phyloP scores from a whole-genome alignment of 2,797 vertebrate genomes.

The Halcyon smyrnensis region DNA sequence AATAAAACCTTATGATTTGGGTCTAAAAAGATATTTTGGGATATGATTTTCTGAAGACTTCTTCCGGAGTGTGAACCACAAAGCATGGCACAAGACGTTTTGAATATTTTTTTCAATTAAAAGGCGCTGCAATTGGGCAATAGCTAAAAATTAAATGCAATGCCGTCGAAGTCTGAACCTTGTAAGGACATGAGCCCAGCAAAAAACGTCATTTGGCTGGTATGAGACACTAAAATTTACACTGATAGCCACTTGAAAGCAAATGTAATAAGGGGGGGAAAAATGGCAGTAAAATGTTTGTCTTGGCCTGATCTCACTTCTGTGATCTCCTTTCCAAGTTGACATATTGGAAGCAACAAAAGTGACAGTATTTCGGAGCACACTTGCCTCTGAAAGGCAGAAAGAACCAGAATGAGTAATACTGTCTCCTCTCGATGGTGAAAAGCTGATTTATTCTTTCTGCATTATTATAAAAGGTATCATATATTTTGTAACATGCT shows the following conservation, averaged over 20 bases:
- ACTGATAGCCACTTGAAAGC: not conserved
- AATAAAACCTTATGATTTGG: not conserved
- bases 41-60: not conserved
- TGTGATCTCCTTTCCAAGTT: not conserved
- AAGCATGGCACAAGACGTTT: not conserved
- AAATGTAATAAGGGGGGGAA: not conserved
- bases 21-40: accelerated
- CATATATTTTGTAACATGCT: not conserved
- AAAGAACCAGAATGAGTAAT: not conserved
- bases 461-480: not conserved
- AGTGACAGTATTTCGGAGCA: not conserved
- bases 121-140: not conserved
- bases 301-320: not conserved
- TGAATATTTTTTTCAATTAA: slow-evolving; percentile 29
- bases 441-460: slow-evolving; percentile 7
- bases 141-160: not conserved
- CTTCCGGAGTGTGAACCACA: not conserved
- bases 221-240: slow-evolving; percentile 15
- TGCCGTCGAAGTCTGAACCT: not conserved
- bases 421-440: not conserved
- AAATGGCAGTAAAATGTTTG: slow-evolving; percentile 6
- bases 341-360: slow-evolving; percentile 20
- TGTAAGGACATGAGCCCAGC: not conserved
- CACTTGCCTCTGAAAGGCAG: not conserved
- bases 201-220: not conserved